These are phyloP conservation scores for Rotaria sp. DNA, from an alignment of 2,888 invertebrate genomes.

Conservation along the genomic window DNA sequence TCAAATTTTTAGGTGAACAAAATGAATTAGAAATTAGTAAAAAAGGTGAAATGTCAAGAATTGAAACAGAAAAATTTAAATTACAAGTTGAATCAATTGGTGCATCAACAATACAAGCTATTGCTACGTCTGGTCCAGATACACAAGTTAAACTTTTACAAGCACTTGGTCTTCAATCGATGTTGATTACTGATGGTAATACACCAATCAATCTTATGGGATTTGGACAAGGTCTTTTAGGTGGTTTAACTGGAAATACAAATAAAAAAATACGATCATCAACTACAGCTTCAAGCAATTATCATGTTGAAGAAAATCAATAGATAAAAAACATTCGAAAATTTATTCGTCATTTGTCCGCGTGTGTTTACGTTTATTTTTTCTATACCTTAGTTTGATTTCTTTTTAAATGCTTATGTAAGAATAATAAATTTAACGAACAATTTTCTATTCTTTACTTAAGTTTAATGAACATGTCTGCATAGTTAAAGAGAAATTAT, in stretches of 20 bases:
- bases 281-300: background rate
- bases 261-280: background rate
- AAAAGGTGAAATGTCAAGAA: slow-evolving; percentile 54
- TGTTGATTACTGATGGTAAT: slow-evolving; percentile 58
- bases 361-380: background rate
- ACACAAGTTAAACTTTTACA: slow-evolving; percentile 52
- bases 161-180: slow-evolving; percentile 57
- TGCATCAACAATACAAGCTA: slow-evolving; percentile 50
- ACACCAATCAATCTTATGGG: slow-evolving; percentile 58
- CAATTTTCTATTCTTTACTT: too few relatives aligned
- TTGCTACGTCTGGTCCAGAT: slow-evolving; percentile 30
- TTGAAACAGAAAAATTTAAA: slow-evolving; percentile 54
- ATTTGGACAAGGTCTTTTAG: slow-evolving; percentile 57
- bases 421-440: background rate
- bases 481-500: too few relatives aligned
- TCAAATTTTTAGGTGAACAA: slow-evolving; percentile 54
- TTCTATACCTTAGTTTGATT: background rate
- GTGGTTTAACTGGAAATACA: slow-evolving; percentile 51
- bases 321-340: background rate
- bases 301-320: background rate
- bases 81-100: slow-evolving; percentile 57
- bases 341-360: background rate
- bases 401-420: background rate
- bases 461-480: too few relatives aligned
- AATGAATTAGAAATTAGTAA: slow-evolving; percentile 55